Evolutionary conservation across 1,140 invertebrate species (phyloP).

Genomic region (Solenopsis invicta): DNA sequence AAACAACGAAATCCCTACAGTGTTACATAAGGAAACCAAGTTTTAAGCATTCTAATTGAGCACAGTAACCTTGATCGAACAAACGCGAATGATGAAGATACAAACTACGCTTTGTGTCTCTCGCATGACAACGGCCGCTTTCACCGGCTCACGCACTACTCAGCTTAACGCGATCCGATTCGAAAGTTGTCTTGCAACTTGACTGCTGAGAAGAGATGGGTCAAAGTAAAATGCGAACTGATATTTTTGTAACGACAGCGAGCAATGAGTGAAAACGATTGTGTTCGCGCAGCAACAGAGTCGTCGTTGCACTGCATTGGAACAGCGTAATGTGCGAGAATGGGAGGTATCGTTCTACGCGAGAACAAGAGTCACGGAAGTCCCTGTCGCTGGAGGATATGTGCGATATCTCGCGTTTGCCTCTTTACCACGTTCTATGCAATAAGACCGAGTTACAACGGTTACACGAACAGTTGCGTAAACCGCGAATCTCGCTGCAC

Average conservation of each 20-base stretch:
- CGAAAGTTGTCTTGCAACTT: slow-evolving; percentile 39
- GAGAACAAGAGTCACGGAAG: slow-evolving; percentile 37
- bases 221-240: slow-evolving; percentile 18
- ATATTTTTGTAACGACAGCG: slow-evolving; percentile 10
- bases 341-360: background rate
- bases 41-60: background rate
- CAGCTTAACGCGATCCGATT: slow-evolving; percentile 6
- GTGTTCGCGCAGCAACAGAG: background rate
- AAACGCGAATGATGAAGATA: slow-evolving; percentile 1
- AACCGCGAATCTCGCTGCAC: background rate
- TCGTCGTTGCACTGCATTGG: background rate
- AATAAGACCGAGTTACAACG: slow-evolving; percentile 30
- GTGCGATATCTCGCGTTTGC: slow-evolving; percentile 14
- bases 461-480: slow-evolving; percentile 44
- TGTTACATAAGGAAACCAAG: background rate
- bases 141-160: slow-evolving; percentile 25
- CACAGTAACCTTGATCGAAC: slow-evolving; percentile 29
- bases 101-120: background rate
- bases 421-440: background rate
- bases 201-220: slow-evolving; percentile 11
- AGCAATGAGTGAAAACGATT: background rate
- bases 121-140: slow-evolving; percentile 13
- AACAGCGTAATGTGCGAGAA: background rate
- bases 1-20: background rate
- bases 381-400: background rate